Base-by-base conservation (phyloP, 2,113 vertebrate genomes). In the Solea solea region DNA sequence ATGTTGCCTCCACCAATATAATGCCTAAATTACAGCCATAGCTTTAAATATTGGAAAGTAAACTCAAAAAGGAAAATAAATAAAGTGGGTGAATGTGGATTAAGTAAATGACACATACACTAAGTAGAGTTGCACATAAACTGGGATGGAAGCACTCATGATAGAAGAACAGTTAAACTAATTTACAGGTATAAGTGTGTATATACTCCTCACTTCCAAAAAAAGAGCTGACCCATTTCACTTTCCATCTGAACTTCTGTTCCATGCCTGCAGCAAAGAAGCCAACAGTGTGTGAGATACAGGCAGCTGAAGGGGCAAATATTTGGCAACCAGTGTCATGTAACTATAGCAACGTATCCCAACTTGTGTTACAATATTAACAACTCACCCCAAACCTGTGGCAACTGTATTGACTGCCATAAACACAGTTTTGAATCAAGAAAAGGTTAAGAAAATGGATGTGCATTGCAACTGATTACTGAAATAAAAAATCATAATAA, bases 261-360 rank as follows among this genome's bases (percentile, higher is more conserved):
- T 57, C 58, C 44, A 16, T 71, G 34, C 34, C 34, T 34, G 34
- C 34, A 34, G 63, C 80, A 75, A 73, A 58, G 25, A 69, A 62
- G 56, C 25, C 52, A 74, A 52, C 66, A 82, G 74, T 72, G 74
- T 72, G 74, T 60, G 64, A 83, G 50, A 67, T 59, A 63, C 45
- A 69, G 14, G 52, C 8, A 28, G 16, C 81, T 40, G 45, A 64
- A 28, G 42, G 28, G 45, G 84, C 67, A 91, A 91, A 91, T 91
- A 91, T 92, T 89, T 89, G 86, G 74, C 64, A 56, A 84, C 72
- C 56, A 73, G 74, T 77, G 71, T 72, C 53, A 60, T 7, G 74
- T 83, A 71, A 16, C 86, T 65, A 90, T 70, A 67, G 85, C 58
- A 90, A 91, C 91, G 90, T 72, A 85, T 84, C 73, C 78, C 72